Base-by-base conservation (phyloP, 1,140 invertebrate species). In the Ladona fulva region DNA sequence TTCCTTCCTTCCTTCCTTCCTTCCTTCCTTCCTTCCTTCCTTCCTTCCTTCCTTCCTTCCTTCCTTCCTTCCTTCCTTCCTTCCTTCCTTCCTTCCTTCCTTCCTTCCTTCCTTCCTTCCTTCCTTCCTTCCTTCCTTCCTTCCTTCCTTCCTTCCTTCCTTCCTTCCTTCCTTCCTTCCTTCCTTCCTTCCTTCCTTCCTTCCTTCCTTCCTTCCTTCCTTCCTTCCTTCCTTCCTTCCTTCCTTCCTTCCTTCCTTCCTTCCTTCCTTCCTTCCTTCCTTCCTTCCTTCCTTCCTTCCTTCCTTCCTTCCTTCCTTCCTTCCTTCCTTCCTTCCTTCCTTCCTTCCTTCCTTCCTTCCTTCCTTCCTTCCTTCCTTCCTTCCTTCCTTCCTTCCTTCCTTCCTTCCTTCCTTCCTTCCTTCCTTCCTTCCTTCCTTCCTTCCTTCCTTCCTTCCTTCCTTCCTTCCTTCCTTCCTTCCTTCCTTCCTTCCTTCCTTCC, bases 1-100 rank as follows among this genome's bases (percentile, higher is more conserved):
- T 75, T 79, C 77, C 77, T 75, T 79, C 77, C 77, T 75, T 79
- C 77, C 77, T 75, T 79, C 77, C 77, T 75, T 79, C 77, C 77
- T 75, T 79, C 77, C 77, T 75, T 79, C 77, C 77, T 75, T 79
- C 77, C 77, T 75, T 79, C 77, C 77, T 75, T 79, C 77, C 77
- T 75, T 79, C 77, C 77, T 75, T 79, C 77, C 77, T 75, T 79
- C 77, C 77, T 75, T 79, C 77, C 77, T 75, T 79, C 77, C 77
- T 75, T 79, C 77, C 77, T 75, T 79, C 77, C 77, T 75, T 79
- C 77, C 77, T 75, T 79, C 77, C 77, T 75, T 79, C 77, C 77
- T 75, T 79, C 77, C 77, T 75, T 79, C 77, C 77, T 75, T 79
- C 77, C 77, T 75, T 79, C 77, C 77, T 75, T 79, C 77, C 77